Evolutionary conservation across 2,888 invertebrate genomes (phyloP).

Genomic region (Drosophila mulleri): DNA sequence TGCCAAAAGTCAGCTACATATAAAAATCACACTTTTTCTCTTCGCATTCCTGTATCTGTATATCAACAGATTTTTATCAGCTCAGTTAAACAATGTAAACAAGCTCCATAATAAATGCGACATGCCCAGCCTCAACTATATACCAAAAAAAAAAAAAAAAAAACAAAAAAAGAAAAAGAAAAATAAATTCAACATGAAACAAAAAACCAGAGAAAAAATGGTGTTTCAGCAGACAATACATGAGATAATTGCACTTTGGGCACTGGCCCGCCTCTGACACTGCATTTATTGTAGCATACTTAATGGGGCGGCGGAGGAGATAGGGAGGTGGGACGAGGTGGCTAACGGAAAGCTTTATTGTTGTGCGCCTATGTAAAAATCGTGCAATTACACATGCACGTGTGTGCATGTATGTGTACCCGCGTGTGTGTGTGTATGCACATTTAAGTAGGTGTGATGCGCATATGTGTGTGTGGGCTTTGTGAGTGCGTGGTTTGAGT

Average conservation of each 20-base stretch:
- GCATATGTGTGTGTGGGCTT: constrained; percentile 40
- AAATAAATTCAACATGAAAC: constrained; percentile 23
- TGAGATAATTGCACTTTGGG: constrained; percentile 82
- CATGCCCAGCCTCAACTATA: constrained; percentile 27
- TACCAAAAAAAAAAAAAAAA: constrained; percentile 25
- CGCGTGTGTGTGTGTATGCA: constrained; percentile 10
- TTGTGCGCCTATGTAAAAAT: constrained; percentile 80
- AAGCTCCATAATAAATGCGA: constrained; percentile 15
- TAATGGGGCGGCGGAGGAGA: constrained; percentile 56
- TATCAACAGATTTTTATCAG: constrained; percentile 1
- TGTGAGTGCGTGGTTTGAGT: constrained; percentile 51
- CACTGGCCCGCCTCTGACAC: constrained; percentile 75
- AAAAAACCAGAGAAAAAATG: constrained; percentile 22
- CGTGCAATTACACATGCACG: constrained; percentile 66
- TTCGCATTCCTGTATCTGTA: too few species aligned
- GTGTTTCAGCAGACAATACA: constrained; percentile 77
- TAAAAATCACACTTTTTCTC: neutral
- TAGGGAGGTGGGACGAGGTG: neutral
- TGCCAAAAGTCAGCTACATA: neutral
- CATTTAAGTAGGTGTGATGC: constrained; percentile 53
- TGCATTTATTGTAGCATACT: constrained; percentile 82
- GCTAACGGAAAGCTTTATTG: constrained; percentile 67
- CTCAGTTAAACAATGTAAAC: constrained; percentile 11
- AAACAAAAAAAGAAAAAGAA: constrained; percentile 19
- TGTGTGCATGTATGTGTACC: constrained; percentile 18